These are phyloP conservation scores for Apteryx mantelli DNA, from an alignment of 2,113 vertebrate species.

Conservation along the genomic window DNA sequence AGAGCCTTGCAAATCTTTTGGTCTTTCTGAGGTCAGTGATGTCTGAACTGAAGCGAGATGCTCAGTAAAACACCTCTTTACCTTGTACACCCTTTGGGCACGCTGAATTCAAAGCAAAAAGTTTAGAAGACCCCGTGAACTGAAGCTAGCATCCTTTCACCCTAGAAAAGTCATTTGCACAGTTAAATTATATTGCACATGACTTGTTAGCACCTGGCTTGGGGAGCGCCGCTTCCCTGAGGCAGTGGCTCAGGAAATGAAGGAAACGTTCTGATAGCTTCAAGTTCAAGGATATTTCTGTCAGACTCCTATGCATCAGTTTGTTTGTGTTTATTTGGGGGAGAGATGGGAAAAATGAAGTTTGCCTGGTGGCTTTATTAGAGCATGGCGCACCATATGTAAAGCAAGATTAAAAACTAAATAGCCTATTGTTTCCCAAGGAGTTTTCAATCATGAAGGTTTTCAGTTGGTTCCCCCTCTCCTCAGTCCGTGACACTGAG, in stretches of 20 bases:
- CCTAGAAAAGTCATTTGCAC: neutral
- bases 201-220: neutral
- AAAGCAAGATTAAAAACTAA: conserved; percentile 30
- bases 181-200: neutral
- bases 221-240: neutral
- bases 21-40: neutral
- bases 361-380: conserved; percentile 43
- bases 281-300: conserved; percentile 35
- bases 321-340: conserved; percentile 52
- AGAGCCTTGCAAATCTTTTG: neutral
- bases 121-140: neutral
- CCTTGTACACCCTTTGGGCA: neutral
- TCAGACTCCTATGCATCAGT: neutral
- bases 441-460: neutral
- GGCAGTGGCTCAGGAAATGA: neutral
- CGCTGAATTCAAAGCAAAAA: neutral
- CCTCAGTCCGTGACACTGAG: neutral
- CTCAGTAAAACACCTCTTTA: neutral
- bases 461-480: neutral
- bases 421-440: conserved; percentile 27
- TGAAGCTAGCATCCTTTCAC: neutral
- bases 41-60: neutral
- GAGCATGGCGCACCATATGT: conserved; percentile 35
- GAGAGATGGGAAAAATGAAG: neutral
- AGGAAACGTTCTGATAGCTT: neutral